These are phyloP conservation scores for Gymnosoma rotundatum DNA, from an alignment of 2,888 invertebrate species.

Conservation along the genomic window DNA sequence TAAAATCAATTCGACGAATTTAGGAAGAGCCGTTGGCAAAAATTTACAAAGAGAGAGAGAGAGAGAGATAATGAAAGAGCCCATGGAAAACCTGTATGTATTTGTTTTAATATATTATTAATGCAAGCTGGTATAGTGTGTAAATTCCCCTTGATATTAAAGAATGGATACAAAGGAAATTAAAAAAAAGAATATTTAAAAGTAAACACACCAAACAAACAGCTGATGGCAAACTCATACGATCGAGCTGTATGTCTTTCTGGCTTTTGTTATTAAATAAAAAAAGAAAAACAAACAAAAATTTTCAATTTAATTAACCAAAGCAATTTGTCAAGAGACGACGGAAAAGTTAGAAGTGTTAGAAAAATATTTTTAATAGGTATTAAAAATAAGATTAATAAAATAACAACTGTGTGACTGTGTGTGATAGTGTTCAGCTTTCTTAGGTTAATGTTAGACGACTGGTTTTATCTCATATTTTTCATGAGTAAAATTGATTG, in stretches of 20 bases:
- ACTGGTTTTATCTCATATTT: neutral
- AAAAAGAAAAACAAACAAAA: neutral
- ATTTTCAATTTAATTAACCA: constrained; percentile 5
- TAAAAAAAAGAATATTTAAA: constrained; percentile 9
- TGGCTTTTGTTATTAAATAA: constrained; percentile 51
- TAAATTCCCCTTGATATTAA: constrained; percentile 56
- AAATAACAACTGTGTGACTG: neutral
- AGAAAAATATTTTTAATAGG: neutral
- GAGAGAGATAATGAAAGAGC: neutral
- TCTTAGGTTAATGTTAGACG: neutral
- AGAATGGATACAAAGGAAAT: constrained; percentile 5
- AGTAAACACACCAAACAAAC: constrained; percentile 55
- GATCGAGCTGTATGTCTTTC: constrained; percentile 31
- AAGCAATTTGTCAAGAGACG: neutral
- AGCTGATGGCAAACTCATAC: constrained; percentile 64
- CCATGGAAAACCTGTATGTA: neutral
- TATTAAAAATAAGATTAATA: neutral
- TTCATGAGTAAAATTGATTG: too few species aligned
- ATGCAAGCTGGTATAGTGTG: constrained; percentile 7
- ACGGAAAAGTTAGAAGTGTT: neutral
- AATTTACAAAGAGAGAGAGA: neutral
- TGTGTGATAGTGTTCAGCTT: too few species aligned
- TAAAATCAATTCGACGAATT: neutral
- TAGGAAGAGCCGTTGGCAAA: neutral
- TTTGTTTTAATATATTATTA: neutral